These are phyloP conservation scores for Eulemur macaco DNA, from an alignment of 2,113 vertebrate genomes.

Conservation along the genomic window DNA sequence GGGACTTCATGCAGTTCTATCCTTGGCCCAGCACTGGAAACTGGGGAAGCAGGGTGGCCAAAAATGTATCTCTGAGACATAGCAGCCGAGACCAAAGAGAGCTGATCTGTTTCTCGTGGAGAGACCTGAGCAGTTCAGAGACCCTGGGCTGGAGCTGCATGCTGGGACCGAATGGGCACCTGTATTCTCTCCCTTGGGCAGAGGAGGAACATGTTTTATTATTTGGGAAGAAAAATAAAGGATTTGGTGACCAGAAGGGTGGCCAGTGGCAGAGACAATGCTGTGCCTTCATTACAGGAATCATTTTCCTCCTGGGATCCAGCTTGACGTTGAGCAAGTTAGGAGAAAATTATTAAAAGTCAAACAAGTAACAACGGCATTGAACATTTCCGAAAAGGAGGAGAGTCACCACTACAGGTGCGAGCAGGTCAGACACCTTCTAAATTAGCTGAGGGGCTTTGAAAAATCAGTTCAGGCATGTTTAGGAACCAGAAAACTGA, in stretches of 20 bases:
- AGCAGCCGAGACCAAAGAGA: neutral
- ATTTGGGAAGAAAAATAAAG: neutral
- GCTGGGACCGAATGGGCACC: neutral
- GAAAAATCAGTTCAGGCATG: neutral
- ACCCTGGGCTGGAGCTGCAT: too few species aligned
- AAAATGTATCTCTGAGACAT: neutral
- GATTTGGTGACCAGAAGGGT: neutral
- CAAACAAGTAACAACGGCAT: too few species aligned
- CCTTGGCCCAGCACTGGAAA: too few species aligned
- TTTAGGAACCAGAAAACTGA: neutral
- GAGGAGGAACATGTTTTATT: neutral
- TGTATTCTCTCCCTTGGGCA: neutral
- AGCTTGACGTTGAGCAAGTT: neutral
- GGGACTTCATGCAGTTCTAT: neutral
- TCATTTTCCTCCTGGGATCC: neutral
- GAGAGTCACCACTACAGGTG: fast-evolving
- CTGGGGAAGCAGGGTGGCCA: too few species aligned
- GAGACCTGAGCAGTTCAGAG: neutral
- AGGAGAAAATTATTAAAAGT: too few species aligned
- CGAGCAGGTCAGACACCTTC: fast-evolving
- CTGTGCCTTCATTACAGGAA: neutral
- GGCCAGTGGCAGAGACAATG: neutral
- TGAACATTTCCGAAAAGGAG: neutral
- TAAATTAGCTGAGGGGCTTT: neutral
- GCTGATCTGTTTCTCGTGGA: neutral